Evolutionary conservation across 1,140 invertebrate genomes (phyloP), one percentile per base, ranked within the genome.

Genomic region (Dreissena polymorpha): DNA sequence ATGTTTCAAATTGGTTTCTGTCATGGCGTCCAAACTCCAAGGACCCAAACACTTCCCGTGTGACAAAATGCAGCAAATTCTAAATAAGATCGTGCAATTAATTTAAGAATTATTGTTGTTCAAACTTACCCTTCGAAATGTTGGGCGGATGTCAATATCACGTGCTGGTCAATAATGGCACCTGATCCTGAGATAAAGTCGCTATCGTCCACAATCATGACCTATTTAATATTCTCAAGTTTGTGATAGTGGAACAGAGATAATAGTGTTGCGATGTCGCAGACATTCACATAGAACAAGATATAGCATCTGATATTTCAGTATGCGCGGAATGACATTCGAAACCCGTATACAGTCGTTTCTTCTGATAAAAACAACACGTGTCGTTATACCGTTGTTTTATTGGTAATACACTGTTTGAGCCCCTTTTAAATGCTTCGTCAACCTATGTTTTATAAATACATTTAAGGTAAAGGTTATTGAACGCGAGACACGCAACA

Each of bases 141-240:
- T 50, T 83, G 80, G 51, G 80, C 80, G 13, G 80, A 83, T n/a
- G 80, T 83, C 14, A 83, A 39, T n/a, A 83, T 14, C 6, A 83
- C 80, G 49, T 75, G 71, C 8, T 29, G 6, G 49, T 83, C 63
- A 57, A 83, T 74, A 55, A 83, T 83, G 6, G 72, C 67, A 12
- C 71, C 80, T 12, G 71, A 69, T 29, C 80, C 80, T 23, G 80
- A 74, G 27, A 82, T 82, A n/a, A 74, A 74, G 10, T 71, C 80
- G 0, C 68, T 7, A 25, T 39, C 25, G 55, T 82, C 80, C 0
- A 72, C 70, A 57, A 82, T 53, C 60, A 82, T 6, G 12, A 21
- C 23, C 75, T 78, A 0, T 39, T n/a, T 39, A 39, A 39, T 39
- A 39, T 39, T 39, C 39, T 5, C 8, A 2, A 39, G 39, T 39